Conservation (phyloP, 1,140 invertebrate species). For the Meloidogyne exigua region DNA sequence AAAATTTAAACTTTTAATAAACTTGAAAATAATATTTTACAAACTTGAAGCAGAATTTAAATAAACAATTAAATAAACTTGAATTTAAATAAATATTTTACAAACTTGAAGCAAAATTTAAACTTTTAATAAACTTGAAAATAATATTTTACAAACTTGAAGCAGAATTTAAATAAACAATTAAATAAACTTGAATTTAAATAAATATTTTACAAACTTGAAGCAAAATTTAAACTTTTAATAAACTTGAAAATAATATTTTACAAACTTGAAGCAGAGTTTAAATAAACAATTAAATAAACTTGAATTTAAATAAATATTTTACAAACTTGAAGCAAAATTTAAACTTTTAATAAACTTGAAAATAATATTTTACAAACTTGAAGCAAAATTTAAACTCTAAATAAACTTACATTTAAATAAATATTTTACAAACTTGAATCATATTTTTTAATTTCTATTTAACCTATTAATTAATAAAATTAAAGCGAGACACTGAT, state of each 20-base stretch:
- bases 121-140: too few species aligned
- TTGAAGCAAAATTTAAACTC: background rate
- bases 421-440: background rate
- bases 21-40: too few species aligned
- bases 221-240: too few species aligned
- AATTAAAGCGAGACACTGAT: constrained; percentile 47
- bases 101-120: background rate
- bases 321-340: background rate
- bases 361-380: background rate
- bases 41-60: background rate
- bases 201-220: background rate
- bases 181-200: background rate
- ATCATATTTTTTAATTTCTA: background rate
- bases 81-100: background rate
- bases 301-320: background rate
- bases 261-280: background rate
- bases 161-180: background rate
- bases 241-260: too few species aligned
- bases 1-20: too few species aligned
- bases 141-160: background rate
- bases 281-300: background rate
- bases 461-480: background rate
- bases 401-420: background rate
- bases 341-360: too few species aligned
- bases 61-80: background rate